A percentile compares a stretch with the other conserved stretches of the same genome.
Evolutionary conservation across 37 sponge, comb jelly and placozoan species (phyloP).

Genomic region (Spongia lamella): DNA sequence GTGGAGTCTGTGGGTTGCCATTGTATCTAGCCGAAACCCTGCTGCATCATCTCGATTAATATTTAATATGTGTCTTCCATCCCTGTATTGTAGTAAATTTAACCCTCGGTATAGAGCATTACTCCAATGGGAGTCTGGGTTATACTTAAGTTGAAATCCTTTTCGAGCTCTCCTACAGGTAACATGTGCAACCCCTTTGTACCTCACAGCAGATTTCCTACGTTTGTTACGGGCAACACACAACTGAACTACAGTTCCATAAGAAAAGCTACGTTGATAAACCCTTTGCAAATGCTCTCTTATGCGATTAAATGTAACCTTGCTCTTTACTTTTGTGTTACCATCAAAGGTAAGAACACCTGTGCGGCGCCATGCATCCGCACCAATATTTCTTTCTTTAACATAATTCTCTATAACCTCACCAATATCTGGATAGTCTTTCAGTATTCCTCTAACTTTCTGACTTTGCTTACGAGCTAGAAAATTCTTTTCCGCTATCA

Average conservation of each 20-base stretch:
- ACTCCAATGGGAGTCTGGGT: slow-evolving; percentile 38
- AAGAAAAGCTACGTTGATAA: slow-evolving; percentile 19
- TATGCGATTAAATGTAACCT: slow-evolving; percentile 20
- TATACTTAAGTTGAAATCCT: slow-evolving; percentile 19
- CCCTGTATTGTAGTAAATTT: slow-evolving; percentile 21
- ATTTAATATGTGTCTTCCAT: slow-evolving; percentile 23
- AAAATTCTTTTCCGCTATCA: background rate
- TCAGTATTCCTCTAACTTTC: background rate
- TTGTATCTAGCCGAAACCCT: slow-evolving; percentile 28
- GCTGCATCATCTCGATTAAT: slow-evolving; percentile 32
- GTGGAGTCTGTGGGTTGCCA: slow-evolving; percentile 26
- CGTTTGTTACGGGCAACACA: slow-evolving; percentile 37
- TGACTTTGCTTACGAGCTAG: background rate
- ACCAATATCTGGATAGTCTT: slow-evolving; percentile 22
- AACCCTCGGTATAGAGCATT: slow-evolving; percentile 20
- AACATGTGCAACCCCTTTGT: slow-evolving; percentile 31
- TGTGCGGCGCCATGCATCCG: slow-evolving; percentile 48
- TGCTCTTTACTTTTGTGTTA: slow-evolving; percentile 10
- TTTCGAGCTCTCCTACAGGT: slow-evolving; percentile 30
- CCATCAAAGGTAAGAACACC: slow-evolving; percentile 45
- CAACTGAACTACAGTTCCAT: slow-evolving; percentile 37
- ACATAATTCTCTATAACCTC: slow-evolving; percentile 29
- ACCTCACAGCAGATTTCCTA: slow-evolving; percentile 5
- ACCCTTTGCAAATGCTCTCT: slow-evolving; percentile 17
- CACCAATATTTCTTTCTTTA: slow-evolving; percentile 18